phyloP scores from a whole-genome alignment of 2,888 invertebrate genomes.

The Lycophotia porphyrea region DNA sequence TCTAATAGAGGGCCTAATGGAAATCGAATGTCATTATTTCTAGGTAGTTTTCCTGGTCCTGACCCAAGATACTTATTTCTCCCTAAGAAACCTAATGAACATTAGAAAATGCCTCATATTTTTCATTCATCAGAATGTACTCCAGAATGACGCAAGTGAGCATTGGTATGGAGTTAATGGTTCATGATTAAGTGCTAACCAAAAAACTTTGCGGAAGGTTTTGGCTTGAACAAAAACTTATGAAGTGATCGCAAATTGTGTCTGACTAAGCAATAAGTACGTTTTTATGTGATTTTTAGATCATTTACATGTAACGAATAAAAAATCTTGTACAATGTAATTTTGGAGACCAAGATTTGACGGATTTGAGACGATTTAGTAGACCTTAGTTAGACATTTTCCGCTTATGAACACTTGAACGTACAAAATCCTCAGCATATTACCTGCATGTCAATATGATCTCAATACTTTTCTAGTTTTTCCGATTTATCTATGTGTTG shows the following conservation, averaged over 20 bases:
- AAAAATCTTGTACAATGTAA: constrained; percentile 14
- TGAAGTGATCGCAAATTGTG: constrained; percentile 60
- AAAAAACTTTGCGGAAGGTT: constrained; percentile 60
- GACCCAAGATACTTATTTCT: not conserved
- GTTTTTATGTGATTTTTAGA: constrained; percentile 27
- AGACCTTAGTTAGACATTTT: not conserved
- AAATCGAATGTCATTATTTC: not conserved
- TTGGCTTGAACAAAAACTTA: constrained; percentile 70
- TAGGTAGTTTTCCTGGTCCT: not conserved
- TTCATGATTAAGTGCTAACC: constrained; percentile 44
- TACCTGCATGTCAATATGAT: not conserved
- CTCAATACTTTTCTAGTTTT: not conserved
- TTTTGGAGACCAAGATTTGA: not conserved
- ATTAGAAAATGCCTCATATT: not conserved
- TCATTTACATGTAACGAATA: constrained; percentile 7
- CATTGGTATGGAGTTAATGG: constrained; percentile 50
- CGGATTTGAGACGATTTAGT: not conserved
- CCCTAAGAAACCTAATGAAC: not conserved
- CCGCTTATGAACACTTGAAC: not conserved
- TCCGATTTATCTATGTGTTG: not conserved
- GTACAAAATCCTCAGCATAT: not conserved
- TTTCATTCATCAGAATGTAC: not conserved
- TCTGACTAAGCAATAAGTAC: constrained; percentile 46
- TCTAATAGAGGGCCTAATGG: not conserved
- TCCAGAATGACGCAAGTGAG: constrained; percentile 35